Evolutionary conservation across 1,140 invertebrate species (phyloP), one percentile per base, ranked within the genome.

Genomic region (Meloidogyne hapla): DNA sequence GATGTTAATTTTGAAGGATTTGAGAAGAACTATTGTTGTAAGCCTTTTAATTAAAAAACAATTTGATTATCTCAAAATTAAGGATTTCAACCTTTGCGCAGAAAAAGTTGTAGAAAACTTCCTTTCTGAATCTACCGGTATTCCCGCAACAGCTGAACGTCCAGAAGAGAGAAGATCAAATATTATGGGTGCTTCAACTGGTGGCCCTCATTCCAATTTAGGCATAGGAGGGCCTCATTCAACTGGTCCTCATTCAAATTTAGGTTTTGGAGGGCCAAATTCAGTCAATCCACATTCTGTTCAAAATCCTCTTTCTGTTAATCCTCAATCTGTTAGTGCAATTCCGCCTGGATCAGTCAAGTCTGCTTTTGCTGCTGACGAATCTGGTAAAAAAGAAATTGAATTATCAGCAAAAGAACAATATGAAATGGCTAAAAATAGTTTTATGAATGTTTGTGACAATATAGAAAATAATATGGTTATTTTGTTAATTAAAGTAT

Each of bases 371-470:
- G 48, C 48, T 28, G 38, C 56, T 10, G 48, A 25, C 4, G 71
- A 73, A 64, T 56, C n/a, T 56, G 48, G 48, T 5, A 56, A n/a
- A 56, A 56, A 56, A 1, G 48, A 56, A 21, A 56, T 1, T 56
- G 71, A 73, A 8, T 28, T 73, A 38, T 63, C 45, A 15, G 71
- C 64, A 23, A 38, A 28, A 38, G 71, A 73, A 23, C 71, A 73
- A 64, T 73, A 73, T 23, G 38, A 65, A 13, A 61, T 40, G 56
- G 21, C 48, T 23, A 56, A 64, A 38, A 61, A 73, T 45, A 61
- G 40, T 38, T 73, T 73, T 18, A 73, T 73, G 71, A 73, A 73
- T 38, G 71, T 63, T 25, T 73, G 56, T 23, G 71, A 73, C 71
- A 73, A 63, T 64, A 73, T 73, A 18, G 71, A 73, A 38, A 26